Percentiles rank a stretch among this genome's conserved stretches.
These are phyloP conservation scores for Drosophila mojavensis DNA, from an alignment of 1,140 invertebrate species.

Conservation along the genomic window DNA sequence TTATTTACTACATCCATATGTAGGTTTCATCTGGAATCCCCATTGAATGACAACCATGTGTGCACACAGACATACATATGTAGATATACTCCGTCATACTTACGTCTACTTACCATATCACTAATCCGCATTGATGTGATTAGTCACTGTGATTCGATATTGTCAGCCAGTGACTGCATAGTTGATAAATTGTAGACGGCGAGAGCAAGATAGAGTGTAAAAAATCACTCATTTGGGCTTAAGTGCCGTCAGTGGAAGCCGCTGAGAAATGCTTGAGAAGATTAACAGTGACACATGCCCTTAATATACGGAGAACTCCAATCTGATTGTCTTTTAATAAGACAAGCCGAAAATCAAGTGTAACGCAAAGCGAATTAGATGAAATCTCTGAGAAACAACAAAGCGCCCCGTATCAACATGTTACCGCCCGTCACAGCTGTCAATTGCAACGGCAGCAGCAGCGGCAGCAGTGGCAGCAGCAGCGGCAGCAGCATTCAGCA, in stretches of 20 bases:
- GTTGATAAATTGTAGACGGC: background rate
- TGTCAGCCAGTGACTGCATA: constrained; percentile 7
- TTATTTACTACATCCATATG: no score
- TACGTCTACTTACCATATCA: background rate
- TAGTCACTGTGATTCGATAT: constrained; percentile 13
- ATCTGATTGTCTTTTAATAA: constrained; percentile 56
- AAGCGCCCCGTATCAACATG: constrained; percentile 45
- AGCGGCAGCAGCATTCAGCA: background rate
- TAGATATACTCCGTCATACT: background rate
- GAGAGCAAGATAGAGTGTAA: background rate
- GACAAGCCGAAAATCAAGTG: constrained; percentile 52
- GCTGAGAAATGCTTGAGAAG: constrained; percentile 24
- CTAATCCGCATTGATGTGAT: background rate
- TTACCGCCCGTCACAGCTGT: constrained; percentile 54
- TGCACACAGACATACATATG: no score
- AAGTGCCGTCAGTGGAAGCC: constrained; percentile 26
- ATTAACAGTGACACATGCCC: constrained; percentile 42
- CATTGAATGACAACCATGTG: no score
- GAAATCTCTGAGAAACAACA: constrained; percentile 39
- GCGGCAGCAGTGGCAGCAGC: no score
- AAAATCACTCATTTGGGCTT: constrained; percentile 30
- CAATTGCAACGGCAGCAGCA: constrained; percentile 39
- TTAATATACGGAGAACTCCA: constrained; percentile 25
- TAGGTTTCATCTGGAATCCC: no score
- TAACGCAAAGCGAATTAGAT: constrained; percentile 51